Conservation (phyloP, 1,140 invertebrate genomes). For the Drosophila guanche region DNA sequence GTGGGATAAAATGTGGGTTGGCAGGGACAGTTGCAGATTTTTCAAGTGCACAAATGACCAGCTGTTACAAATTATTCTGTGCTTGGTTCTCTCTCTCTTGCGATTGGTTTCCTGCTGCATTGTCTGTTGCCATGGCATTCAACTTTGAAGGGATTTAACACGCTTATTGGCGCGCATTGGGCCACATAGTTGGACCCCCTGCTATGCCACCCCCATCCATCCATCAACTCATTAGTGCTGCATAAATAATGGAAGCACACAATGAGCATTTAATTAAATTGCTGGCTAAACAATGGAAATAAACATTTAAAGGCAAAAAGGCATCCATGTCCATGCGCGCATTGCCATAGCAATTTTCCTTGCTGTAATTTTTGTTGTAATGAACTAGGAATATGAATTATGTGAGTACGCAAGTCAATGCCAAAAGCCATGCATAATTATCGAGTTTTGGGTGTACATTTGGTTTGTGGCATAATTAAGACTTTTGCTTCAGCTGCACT, state of each 20-base stretch:
- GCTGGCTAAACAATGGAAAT: background rate
- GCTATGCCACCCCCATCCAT: background rate
- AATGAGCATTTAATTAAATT: constrained; percentile 30
- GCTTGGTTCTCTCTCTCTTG: background rate
- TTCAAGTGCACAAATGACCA: background rate
- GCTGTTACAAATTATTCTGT: constrained; percentile 14
- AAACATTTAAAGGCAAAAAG: background rate
- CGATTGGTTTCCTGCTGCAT: background rate
- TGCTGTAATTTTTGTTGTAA: no score
- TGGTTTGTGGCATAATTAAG: no score
- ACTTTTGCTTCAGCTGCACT: no score
- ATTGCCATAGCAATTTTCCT: background rate
- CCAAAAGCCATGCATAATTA: no score
- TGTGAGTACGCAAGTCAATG: no score
- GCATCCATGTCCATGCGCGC: background rate
- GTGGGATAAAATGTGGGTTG: no score
- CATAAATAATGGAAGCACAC: constrained; percentile 13
- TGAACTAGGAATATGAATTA: constrained; percentile 1
- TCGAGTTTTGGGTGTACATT: no score
- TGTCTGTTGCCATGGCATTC: background rate
- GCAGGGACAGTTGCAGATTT: no score
- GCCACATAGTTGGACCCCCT: no score
- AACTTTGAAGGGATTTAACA: background rate
- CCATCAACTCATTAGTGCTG: constrained; percentile 26
- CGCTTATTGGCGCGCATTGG: constrained; percentile 12